Base-by-base conservation (phyloP, 1,140 invertebrate species). In the Tribolium madens region DNA sequence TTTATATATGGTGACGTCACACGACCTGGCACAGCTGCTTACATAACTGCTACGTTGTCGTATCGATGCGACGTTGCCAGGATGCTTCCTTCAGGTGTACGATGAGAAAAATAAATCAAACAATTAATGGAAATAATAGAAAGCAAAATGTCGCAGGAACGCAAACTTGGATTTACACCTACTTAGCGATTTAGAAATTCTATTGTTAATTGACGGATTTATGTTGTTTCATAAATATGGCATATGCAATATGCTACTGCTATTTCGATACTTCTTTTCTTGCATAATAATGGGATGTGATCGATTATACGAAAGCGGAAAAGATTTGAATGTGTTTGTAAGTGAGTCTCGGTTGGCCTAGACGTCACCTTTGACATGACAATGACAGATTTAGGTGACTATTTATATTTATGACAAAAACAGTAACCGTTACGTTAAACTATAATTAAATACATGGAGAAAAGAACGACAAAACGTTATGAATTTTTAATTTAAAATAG, bases 21-120 rank as follows among this genome's bases (percentile, higher is more conserved):
- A 71, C 78, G 79, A 80, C 80, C 79, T 78, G 80, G 78, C 81
- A 82, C 80, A 83, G 80, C 81, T 83, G 82, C 81, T 83, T 83
- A 83, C 79, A 80, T 83, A 83, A 83, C 79, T 64, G 75, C 76
- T 33, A 77, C 75, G 80, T 80, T 81, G 80, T 77, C 80, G 46
- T 47, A 68, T 57, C 33, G 14, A 15, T 72, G 53, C 81, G 15
- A 52, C 70, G 81, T 82, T 82, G 81, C 78, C 81, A 53, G 17
- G 18, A 13, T n/a, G 17, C 10, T 31, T 33, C 14, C 3, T 57
- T 57, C 36, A 57, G 72, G 50, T 74, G 72, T 73, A 75, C 76
- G 76, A 78, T 26, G 21, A 26, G 21, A 26, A 26, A 26, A 26
- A 26, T 26, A 26, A 26, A 26, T 26, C 21, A 26, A 4, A 26